Percentiles rank a stretch among this genome's conserved stretches.
These are phyloP conservation scores for Rhynchopsitta pachyrhyncha DNA, from an alignment of 2,113 vertebrate genomes.

Conservation along the genomic window DNA sequence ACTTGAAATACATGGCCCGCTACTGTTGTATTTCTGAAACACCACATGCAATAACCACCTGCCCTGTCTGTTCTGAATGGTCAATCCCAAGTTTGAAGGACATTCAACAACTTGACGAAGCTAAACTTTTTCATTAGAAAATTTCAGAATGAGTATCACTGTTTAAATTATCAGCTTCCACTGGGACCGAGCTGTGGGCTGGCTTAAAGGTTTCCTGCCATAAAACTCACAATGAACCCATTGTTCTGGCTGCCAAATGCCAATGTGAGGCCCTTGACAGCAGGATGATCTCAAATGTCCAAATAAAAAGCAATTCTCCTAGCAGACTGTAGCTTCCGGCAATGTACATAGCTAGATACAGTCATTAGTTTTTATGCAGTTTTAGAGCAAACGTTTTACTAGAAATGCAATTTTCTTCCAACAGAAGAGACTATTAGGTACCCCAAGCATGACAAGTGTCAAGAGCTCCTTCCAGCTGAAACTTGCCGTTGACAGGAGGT, in stretches of 20 bases:
- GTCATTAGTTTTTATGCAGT: constrained; percentile 76
- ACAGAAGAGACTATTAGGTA: constrained; percentile 68
- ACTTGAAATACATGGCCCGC: fast-evolving
- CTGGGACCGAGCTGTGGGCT: not conserved
- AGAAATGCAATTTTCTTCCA: constrained; percentile 74
- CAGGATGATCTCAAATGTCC: constrained; percentile 56
- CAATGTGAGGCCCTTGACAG: constrained; percentile 44
- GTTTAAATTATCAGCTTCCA: constrained; percentile 42
- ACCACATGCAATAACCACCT: not conserved
- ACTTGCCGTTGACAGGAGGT: constrained; percentile 38
- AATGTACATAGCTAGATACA: constrained; percentile 62
- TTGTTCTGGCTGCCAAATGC: constrained; percentile 34
- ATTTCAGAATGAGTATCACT: constrained; percentile 17
- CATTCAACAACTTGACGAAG: not conserved
- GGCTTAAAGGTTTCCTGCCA: constrained; percentile 10
- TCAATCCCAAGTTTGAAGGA: constrained; percentile 16
- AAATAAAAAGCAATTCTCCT: constrained; percentile 72
- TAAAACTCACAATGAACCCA: constrained; percentile 39
- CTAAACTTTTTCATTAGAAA: constrained; percentile 38
- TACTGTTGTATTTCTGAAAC: not conserved
- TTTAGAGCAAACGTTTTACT: constrained; percentile 75
- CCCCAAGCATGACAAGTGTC: constrained; percentile 62
- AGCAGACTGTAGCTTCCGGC: constrained; percentile 62
- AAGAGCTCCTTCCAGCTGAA: constrained; percentile 44
- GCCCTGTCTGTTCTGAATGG: not conserved